Base-by-base conservation (phyloP, 1,140 invertebrate genomes). In the Drosophila willistoni region DNA sequence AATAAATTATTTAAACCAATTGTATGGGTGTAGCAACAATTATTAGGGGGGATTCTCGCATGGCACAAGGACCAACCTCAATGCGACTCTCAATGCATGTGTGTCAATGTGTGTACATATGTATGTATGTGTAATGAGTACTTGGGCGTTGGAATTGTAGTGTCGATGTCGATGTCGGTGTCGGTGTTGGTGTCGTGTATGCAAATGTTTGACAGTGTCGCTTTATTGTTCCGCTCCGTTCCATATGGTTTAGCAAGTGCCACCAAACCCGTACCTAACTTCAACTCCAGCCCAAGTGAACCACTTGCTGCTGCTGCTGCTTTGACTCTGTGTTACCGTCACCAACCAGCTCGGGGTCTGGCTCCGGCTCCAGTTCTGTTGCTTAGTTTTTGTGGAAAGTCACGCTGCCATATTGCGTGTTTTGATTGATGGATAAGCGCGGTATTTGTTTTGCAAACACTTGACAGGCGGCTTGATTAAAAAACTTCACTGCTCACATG, bases 401-500 rank as follows among this genome's bases (percentile, higher is more conserved):
- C 84, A 87, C 84, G 83, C 84, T 89, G 84, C 79, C 84, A 89
- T 87, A 83, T 87, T 89, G 84, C 84, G 84, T 87, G 84, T 87
- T 86, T 91, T 91, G 90, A 91, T 91, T 91, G 90, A 91, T 91
- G 90, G 85, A 87, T 91, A 90, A 90, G 76, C 82, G 79, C 87
- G 80, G 75, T 83, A 90, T 87, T 87, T 83, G 83, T 84, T 87
- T 90, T 83, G 87, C 77, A 89, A 89, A 91, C 89, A 91, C 82
- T 90, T 91, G 90, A 91, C 90, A 91, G 82, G 90, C 82, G 84
- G 78, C 85, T 91, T 91, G 90, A 91, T 91, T 91, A 91, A 91
- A 91, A 91, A 91, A 91, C 90, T 91, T 87, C 90, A 91, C 90
- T 79, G 90, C 85, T 91, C 90, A 91, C 90, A 91, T 91, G 90